Evolutionary conservation across 1,140 invertebrate genomes (phyloP).

Genomic region (Scaptomyza hsui): DNA sequence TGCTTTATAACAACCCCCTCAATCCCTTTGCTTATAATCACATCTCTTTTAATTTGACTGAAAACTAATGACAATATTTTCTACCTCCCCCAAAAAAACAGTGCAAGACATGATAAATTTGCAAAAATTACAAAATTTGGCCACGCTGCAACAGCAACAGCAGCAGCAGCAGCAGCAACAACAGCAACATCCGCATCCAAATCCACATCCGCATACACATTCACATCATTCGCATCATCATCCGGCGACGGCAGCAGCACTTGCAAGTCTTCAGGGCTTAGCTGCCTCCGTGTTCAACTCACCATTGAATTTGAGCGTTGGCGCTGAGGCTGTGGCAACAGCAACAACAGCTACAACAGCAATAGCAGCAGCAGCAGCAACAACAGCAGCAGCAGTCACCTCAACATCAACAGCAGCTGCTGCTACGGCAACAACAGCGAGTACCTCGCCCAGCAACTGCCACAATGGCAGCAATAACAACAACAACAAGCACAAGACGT

Average conservation of each 20-base stretch:
- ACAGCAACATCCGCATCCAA: slow-evolving; percentile 44
- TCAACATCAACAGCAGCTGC: slow-evolving; percentile 62
- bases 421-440: slow-evolving; percentile 18
- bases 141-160: slow-evolving; percentile 84
- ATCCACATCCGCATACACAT: slow-evolving; percentile 58
- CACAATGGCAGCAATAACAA: slow-evolving; percentile 22
- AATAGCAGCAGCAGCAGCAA: slow-evolving; percentile 63
- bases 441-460: slow-evolving; percentile 21
- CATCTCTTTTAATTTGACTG: slow-evolving; percentile 52
- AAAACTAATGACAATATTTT: slow-evolving; percentile 80
- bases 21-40: slow-evolving; percentile 6
- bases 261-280: slow-evolving; percentile 90
- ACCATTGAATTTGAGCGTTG: slow-evolving; percentile 91
- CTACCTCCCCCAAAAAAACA: no score
- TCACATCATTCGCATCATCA: slow-evolving; percentile 82
- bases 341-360: slow-evolving; percentile 42
- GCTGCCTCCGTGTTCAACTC: slow-evolving; percentile 90
- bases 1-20: not conserved
- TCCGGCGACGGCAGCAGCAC: slow-evolving; percentile 85
- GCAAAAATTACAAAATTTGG: slow-evolving; percentile 91
- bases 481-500: slow-evolving; percentile 63
- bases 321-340: slow-evolving; percentile 83
- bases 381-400: slow-evolving; percentile 50
- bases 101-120: slow-evolving; percentile 91
- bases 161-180: slow-evolving; percentile 65